Base-by-base conservation (phyloP, 2,888 invertebrate species). In the Eutolmus rufibarbis region DNA sequence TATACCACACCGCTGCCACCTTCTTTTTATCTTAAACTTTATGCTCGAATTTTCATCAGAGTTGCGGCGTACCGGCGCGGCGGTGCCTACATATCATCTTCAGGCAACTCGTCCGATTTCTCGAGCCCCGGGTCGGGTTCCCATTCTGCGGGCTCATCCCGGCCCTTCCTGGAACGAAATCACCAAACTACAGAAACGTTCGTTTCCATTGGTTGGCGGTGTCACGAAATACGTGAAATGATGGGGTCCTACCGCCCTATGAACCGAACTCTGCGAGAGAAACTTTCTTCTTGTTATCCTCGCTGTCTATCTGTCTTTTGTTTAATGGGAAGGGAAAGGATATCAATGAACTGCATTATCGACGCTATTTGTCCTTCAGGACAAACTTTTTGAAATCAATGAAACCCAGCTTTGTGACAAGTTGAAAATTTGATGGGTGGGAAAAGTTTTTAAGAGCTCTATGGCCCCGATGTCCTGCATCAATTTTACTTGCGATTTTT, bases 321-420 rank as follows among this genome's bases (percentile, higher is more conserved):
- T 37, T 87, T 76, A 85, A 85, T 82, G 66, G 56, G 81, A 28
- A 81, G 56, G 51, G 82, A 56, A 79, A 66, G 46, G 87, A 86
- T 88, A 88, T 88, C 87, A 88, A 87, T 88, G 88, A 86, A 88
- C 88, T 87, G 88, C 87, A 88, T 86, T 88, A 88, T 88, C 79
- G 86, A 37, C 79, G 79, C 81, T 81, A 88, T 88, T 88, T 88
- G 88, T 87, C 87, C 87, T 76, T 76, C 57, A 85, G 37, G 88
- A 81, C 85, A 88, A 88, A 86, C 85, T 88, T 88, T 87, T 82
- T 87, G 87, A 87, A 88, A 87, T 88, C 87, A 88, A 87, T 88
- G 88, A 88, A 88, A 88, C 23, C 51, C 84, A 87, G 86, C 76
- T 76, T 88, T 85, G 57, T 78, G 79, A 85, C 82, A 88, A 84